Conservation (phyloP, 2,113 vertebrate genomes). For the Muscicapa adusta region DNA sequence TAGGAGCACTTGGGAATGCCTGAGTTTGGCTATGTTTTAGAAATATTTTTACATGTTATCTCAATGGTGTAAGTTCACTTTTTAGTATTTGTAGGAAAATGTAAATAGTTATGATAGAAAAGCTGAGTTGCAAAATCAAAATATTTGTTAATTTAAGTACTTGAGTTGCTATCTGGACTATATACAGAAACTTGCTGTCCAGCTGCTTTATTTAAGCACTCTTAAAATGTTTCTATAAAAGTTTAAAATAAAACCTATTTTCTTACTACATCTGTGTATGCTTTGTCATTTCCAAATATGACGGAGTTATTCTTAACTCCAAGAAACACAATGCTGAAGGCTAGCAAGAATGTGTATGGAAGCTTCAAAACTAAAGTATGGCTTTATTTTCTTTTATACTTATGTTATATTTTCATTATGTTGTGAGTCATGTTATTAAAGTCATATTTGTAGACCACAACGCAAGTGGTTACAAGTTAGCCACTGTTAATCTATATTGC, state of each 20-base stretch:
- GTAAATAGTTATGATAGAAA: not conserved
- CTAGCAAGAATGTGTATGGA: not conserved
- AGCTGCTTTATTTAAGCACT: not conserved
- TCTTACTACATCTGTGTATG: not conserved
- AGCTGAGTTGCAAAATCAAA: not conserved
- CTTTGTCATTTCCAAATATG: not conserved
- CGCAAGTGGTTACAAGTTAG: not conserved
- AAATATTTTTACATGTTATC: not conserved
- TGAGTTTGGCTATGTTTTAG: not conserved
- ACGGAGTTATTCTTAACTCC: not conserved
- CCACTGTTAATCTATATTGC: not conserved
- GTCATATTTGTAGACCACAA: not conserved
- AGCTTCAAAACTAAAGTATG: not conserved
- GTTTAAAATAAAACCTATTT: constrained; percentile 11
- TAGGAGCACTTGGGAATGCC: not conserved
- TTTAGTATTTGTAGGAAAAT: not conserved
- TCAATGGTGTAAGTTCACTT: not conserved
- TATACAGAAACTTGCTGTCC: not conserved
- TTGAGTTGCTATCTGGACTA: not conserved
- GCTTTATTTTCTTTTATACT: not conserved
- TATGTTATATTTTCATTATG: not conserved
- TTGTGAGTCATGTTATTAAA: not conserved
- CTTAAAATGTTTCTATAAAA: not conserved
- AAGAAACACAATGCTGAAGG: not conserved
- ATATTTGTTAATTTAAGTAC: not conserved